phyloP scores from a whole-genome alignment of 2,888 invertebrate species.

The Saturnia pavonia region DNA sequence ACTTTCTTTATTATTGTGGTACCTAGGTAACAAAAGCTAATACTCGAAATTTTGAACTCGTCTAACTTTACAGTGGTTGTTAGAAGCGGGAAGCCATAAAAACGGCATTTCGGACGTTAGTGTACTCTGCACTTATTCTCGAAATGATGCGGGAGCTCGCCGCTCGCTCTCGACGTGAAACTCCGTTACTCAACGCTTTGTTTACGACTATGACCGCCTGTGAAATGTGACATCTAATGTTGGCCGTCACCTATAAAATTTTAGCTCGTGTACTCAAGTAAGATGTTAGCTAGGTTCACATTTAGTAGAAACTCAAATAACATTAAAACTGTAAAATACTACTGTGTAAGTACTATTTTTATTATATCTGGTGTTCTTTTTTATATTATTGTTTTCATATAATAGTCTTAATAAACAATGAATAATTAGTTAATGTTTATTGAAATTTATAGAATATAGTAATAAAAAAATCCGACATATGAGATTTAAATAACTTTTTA shows the following conservation, averaged over 20 bases:
- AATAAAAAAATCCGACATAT: too few species aligned
- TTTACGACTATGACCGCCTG: conserved; percentile 40
- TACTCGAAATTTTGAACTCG: not conserved
- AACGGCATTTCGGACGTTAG: conserved; percentile 19
- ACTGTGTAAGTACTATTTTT: not conserved
- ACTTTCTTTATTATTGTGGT: not conserved
- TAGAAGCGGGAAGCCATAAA: conserved; percentile 17
- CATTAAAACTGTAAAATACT: not conserved
- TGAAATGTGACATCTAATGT: conserved; percentile 37
- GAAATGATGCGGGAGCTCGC: conserved; percentile 25
- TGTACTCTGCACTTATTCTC: conserved; percentile 15
- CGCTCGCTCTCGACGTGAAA: conserved; percentile 42
- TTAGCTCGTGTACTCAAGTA: conserved; percentile 10
- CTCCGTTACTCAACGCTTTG: conserved; percentile 43
- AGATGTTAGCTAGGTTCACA: not conserved
- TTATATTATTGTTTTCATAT: not conserved
- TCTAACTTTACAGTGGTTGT: conserved; percentile 1
- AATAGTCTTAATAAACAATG: not conserved
- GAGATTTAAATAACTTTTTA: too few species aligned
- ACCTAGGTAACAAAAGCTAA: not conserved
- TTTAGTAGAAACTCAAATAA: not conserved
- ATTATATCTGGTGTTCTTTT: not conserved
- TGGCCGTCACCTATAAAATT: conserved; percentile 14
- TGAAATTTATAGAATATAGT: not conserved
- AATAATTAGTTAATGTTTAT: too few species aligned